Percentiles rank a stretch among this genome's conserved stretches.
phyloP scores from a whole-genome alignment of 2,797 vertebrate genomes.

The Miichthys miiuy region DNA sequence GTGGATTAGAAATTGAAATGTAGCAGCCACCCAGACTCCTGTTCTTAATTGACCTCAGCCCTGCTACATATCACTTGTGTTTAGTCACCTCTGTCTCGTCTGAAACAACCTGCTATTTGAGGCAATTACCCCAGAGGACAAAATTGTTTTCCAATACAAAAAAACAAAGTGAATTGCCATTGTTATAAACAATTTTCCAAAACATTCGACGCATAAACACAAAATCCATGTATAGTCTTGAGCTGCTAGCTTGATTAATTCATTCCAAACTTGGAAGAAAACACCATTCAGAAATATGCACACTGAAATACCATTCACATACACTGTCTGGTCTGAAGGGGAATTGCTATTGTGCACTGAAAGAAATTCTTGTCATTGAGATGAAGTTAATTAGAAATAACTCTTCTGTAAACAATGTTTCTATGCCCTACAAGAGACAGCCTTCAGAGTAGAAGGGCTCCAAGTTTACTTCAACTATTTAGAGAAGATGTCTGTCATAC shows the following conservation, averaged over 20 bases:
- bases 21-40: slow-evolving; percentile 22
- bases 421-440: slow-evolving; percentile 4
- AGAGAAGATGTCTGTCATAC: slow-evolving; percentile 32
- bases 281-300: slow-evolving; percentile 24
- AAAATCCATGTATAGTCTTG: slow-evolving; percentile 41
- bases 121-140: slow-evolving; percentile 61
- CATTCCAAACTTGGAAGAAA: slow-evolving; percentile 30
- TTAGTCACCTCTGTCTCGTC: slow-evolving; percentile 50
- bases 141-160: slow-evolving; percentile 66
- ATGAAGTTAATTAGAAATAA: slow-evolving; percentile 53
- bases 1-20: slow-evolving; percentile 29
- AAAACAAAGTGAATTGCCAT: slow-evolving; percentile 66
- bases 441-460: slow-evolving; percentile 20
- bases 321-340: slow-evolving; percentile 22
- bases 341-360: slow-evolving; percentile 33
- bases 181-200: slow-evolving; percentile 71
- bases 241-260: slow-evolving; percentile 24
- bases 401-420: slow-evolving; percentile 42
- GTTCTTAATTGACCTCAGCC: slow-evolving; percentile 58
- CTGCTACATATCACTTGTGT: slow-evolving; percentile 55
- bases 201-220: slow-evolving; percentile 70
- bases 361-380: slow-evolving; percentile 36
- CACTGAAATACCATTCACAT: neutral
- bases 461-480: slow-evolving; percentile 27
- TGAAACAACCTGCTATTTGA: slow-evolving; percentile 67